phyloP scores from a whole-genome alignment of 1,140 invertebrate species.

The Musca domestica region DNA sequence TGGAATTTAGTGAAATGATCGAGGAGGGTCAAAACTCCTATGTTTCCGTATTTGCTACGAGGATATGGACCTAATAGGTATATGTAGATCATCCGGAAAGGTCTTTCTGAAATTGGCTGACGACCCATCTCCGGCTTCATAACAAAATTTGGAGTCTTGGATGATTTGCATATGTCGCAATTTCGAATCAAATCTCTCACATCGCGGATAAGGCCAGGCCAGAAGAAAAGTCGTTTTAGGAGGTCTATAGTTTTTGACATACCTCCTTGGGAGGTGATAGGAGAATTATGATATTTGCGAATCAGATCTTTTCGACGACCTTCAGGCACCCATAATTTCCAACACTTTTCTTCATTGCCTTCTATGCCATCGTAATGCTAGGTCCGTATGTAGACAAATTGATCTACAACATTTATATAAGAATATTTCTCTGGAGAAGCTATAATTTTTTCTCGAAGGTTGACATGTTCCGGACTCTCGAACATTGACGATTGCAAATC shows the following conservation, averaged over 20 bases:
- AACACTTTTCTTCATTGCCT: neutral
- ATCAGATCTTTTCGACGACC: neutral
- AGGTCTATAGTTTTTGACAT: slow-evolving; percentile 4
- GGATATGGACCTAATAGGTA: slow-evolving; percentile 18
- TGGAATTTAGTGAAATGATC: too few species aligned
- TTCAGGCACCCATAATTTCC: slow-evolving; percentile 23
- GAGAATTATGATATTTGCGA: neutral
- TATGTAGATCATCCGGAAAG: too few species aligned
- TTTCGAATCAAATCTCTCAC: neutral
- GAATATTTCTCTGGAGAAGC: neutral
- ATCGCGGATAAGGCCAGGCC: neutral
- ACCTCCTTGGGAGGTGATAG: neutral
- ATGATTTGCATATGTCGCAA: too few species aligned
- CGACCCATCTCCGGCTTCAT: too few species aligned
- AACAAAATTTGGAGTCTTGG: too few species aligned
- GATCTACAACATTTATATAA: too few species aligned
- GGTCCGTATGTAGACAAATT: slow-evolving; percentile 5
- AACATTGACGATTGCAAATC: neutral
- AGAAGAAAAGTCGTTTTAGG: neutral
- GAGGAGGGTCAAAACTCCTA: neutral
- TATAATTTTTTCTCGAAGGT: neutral
- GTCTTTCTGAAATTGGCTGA: neutral
- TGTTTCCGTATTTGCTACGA: neutral
- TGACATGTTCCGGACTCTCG: neutral
- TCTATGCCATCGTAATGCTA: neutral